Conservation (phyloP, 2,888 invertebrate species). For the Strigamia maritima region DNA sequence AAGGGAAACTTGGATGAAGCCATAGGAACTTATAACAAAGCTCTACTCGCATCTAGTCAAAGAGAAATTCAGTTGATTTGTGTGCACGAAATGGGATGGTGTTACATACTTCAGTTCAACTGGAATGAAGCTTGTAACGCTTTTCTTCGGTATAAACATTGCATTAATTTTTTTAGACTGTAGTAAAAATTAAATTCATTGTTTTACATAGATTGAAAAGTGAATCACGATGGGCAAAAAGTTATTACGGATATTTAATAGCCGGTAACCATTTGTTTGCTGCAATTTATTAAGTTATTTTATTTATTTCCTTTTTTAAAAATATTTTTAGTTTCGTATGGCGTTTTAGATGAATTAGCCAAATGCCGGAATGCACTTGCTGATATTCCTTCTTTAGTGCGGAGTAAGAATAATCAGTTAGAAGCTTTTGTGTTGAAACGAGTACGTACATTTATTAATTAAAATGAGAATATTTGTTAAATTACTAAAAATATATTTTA, state of each 20-base stretch:
- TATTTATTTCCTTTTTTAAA: neutral
- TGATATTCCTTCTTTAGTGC: conserved; percentile 52
- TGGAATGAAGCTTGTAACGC: conserved; percentile 58
- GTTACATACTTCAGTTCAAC: conserved; percentile 62
- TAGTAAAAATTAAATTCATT: neutral
- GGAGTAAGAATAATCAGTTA: conserved; percentile 53
- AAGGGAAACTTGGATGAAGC: conserved; percentile 62
- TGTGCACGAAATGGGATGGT: conserved; percentile 66
- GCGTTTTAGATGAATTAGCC: conserved; percentile 46
- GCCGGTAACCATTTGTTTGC: conserved; percentile 52
- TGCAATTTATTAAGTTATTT: neutral
- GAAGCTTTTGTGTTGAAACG: conserved; percentile 53
- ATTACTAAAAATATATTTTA: neutral
- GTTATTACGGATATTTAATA: conserved; percentile 64
- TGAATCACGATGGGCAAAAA: conserved; percentile 64
- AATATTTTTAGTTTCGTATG: neutral
- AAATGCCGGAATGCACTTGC: conserved; percentile 51
- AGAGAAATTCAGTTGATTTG: conserved; percentile 63
- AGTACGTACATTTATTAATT: conserved; percentile 47
- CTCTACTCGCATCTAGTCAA: conserved; percentile 61
- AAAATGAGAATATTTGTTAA: no score
- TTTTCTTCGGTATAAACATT: conserved; percentile 52
- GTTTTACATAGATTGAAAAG: conserved; percentile 53
- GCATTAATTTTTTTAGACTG: neutral
- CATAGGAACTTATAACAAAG: conserved; percentile 59